Base-by-base conservation (phyloP, 2,797 vertebrate species). In the Furcifer pardalis region DNA sequence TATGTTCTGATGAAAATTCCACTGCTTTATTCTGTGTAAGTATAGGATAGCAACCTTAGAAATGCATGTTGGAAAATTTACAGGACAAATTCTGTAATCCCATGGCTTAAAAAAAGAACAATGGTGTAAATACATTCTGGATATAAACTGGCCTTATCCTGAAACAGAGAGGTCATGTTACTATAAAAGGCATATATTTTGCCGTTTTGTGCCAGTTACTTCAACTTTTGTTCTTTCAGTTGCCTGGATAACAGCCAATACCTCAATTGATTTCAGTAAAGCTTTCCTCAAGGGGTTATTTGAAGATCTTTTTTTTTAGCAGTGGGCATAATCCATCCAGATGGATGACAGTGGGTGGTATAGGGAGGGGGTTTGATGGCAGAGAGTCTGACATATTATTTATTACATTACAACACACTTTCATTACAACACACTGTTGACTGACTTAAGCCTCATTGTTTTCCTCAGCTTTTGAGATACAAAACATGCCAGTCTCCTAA, bases 401-500 rank as follows among this genome's bases (percentile, higher is more conserved):
- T n/a, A n/a, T n/a, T n/a, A n/a, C n/a, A n/a, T n/a, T n/a, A n/a
- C 44, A 84, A 56, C 44, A 86, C 77, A 60, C 44, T 85, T 77
- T 85, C 85, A 37, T 30, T 87, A 66, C 78, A 88, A 84, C 84
- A 5, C 74, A 74, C 56, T n/a, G n/a, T 7, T 76, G 81, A 84
- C 52, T 80, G 66, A 37, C 86, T 90, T 87, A 76, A 90, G 52
- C 89, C 82, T 88, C 82, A 90, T 93, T 56, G 88, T 87, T 89
- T 84, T 85, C 77, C 84, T 83, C 79, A 89, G 80, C 66, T 76
- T 84, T 25, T 1, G 1, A 86, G 84, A 84, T 0, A 2, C 4
- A 65, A 82, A 85, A 42, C 59, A 30, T 46, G n/a, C 86, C 86
- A 92, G 79, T 49, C 23, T 93, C 68, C 65, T 77, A 76, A 73